A percentile compares a stretch with the other conserved stretches of the same genome.
Conservation (phyloP, 2,113 vertebrate species). For the Pedionomus torquatus region DNA sequence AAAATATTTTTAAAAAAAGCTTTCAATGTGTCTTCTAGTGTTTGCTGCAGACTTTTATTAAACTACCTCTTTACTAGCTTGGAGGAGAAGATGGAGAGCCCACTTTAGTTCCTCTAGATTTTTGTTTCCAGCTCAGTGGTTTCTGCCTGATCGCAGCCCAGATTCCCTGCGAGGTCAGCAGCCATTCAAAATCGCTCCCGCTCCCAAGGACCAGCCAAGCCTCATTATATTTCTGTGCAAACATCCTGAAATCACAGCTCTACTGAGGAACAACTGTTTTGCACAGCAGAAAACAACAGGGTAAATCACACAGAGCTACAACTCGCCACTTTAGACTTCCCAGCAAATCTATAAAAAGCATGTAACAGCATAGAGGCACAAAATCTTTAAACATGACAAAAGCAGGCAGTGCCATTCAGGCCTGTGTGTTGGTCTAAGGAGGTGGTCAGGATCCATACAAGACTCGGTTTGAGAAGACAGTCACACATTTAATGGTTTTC, state of each 20-base stretch:
- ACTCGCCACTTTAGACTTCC: not conserved
- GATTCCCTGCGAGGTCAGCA: conserved; percentile 55
- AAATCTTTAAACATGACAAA: not conserved
- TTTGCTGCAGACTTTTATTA: not conserved
- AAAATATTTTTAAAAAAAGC: not conserved
- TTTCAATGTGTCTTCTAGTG: not conserved
- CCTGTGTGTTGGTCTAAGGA: not conserved
- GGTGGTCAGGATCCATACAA: not conserved
- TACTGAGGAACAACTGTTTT: conserved; percentile 21
- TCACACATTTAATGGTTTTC: not conserved
- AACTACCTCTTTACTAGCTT: not conserved
- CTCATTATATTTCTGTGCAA: conserved; percentile 68
- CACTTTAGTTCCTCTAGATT: conserved; percentile 38
- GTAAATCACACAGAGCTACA: not conserved
- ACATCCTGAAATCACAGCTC: conserved; percentile 27
- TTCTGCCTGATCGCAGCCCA: conserved; percentile 48
- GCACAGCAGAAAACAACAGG: conserved; percentile 32
- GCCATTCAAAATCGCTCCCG: conserved; percentile 58
- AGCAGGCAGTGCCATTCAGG: not conserved
- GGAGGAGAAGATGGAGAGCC: conserved; percentile 9
- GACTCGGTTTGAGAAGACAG: not conserved
- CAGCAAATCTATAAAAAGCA: not conserved
- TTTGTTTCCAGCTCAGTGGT: conserved; percentile 67
- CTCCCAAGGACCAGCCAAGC: conserved; percentile 56
- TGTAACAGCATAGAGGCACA: not conserved